Conservation (phyloP, 2,797 vertebrate species). For the Lithobates pipiens region DNA sequence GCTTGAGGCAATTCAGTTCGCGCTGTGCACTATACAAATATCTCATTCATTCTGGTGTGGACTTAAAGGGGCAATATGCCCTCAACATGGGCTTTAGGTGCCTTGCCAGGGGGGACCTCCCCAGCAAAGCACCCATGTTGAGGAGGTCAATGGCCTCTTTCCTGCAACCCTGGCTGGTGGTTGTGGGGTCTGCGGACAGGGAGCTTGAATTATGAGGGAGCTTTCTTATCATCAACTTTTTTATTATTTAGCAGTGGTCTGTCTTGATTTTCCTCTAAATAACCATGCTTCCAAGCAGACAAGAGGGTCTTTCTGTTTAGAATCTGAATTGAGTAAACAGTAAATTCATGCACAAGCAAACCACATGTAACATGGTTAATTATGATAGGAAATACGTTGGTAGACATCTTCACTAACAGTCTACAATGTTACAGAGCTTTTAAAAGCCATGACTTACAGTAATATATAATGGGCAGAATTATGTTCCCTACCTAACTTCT, state of each 20-base stretch:
- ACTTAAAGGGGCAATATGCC: too few relatives aligned
- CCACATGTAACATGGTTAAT: background rate
- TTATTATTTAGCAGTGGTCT: background rate
- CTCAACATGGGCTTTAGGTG: too few relatives aligned
- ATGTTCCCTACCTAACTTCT: conserved; percentile 40
- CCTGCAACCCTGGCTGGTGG: too few relatives aligned
- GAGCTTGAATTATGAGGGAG: too few relatives aligned
- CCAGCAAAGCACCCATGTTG: too few relatives aligned
- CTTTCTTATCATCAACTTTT: too few relatives aligned
- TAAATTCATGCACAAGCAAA: background rate
- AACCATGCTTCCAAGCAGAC: background rate
- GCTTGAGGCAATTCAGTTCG: too few relatives aligned
- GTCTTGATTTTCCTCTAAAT: background rate
- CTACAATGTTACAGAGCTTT: background rate
- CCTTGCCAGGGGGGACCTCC: too few relatives aligned
- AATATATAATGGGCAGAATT: background rate
- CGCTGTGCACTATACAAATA: too few relatives aligned
- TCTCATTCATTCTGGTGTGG: too few relatives aligned
- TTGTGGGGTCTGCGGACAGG: too few relatives aligned
- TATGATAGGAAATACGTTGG: background rate
- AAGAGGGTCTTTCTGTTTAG: background rate
- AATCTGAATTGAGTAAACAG: background rate
- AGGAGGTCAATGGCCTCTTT: too few relatives aligned
- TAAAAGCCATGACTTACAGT: background rate
- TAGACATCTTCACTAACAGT: background rate